Percentiles rank a stretch among this genome's conserved stretches.
Conservation (phyloP, 2,113 vertebrate genomes). For the Mola mola region DNA sequence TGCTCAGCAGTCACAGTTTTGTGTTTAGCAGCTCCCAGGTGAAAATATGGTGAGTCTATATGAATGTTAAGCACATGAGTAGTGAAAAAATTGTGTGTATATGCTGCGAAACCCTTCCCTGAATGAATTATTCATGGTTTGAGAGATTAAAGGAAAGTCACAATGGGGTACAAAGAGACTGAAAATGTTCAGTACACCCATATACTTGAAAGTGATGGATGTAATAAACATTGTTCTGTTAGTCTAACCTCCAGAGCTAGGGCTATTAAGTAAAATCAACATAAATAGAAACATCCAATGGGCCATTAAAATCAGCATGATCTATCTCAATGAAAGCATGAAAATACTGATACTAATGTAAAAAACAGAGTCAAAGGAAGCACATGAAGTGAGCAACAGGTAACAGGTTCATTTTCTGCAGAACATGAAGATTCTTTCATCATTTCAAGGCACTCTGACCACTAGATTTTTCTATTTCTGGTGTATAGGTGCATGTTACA, state of each 20-base stretch:
- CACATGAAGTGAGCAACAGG: not conserved
- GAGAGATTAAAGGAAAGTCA: not conserved
- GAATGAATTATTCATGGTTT: slow-evolving; percentile 9
- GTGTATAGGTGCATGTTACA: not conserved
- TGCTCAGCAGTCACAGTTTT: not conserved
- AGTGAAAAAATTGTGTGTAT: not conserved
- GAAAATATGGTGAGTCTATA: too few relatives aligned
- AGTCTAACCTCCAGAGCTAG: not conserved
- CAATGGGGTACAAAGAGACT: not conserved
- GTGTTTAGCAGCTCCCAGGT: too few relatives aligned
- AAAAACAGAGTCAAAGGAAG: not conserved
- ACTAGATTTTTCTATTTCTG: not conserved
- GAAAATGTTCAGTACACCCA: not conserved
- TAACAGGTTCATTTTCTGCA: not conserved
- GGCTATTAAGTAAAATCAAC: not conserved
- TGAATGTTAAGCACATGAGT: slow-evolving; percentile 15
- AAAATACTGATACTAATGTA: not conserved
- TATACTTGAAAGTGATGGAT: not conserved
- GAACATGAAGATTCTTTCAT: not conserved
- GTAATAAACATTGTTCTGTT: not conserved
- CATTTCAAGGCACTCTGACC: not conserved
- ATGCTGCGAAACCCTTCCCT: not conserved
- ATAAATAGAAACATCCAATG: not conserved
- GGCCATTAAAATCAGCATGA: not conserved
- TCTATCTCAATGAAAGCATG: not conserved